A percentile compares a stretch with the other conserved stretches of the same genome.
These are phyloP conservation scores for Morone chrysops DNA, from an alignment of 2,113 vertebrate species.

Conservation along the genomic window DNA sequence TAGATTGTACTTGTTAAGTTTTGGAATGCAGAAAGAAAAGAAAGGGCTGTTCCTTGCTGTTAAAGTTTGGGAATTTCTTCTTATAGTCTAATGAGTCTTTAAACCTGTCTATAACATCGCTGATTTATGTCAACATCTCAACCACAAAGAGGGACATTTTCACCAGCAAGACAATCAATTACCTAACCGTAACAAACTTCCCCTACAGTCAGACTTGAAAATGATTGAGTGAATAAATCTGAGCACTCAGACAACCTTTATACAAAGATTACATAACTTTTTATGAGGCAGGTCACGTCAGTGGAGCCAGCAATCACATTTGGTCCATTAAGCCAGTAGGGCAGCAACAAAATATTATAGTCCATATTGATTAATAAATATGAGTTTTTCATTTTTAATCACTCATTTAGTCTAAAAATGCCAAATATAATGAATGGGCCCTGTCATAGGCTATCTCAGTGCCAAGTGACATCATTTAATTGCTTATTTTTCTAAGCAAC, in stretches of 20 bases:
- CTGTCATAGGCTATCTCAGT: background rate
- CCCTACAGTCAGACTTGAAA: background rate
- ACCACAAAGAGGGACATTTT: background rate
- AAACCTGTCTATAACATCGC: background rate
- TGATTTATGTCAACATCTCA: background rate
- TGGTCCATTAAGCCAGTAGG: constrained; percentile 3
- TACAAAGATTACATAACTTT: background rate
- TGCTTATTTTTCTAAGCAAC: background rate
- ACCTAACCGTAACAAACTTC: background rate
- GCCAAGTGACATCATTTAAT: background rate
- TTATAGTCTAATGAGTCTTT: background rate
- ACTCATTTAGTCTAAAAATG: background rate
- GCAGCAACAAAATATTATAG: background rate
- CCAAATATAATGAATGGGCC: background rate
- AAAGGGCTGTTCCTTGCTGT: background rate
- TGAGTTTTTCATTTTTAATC: background rate
- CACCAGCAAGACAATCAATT: background rate
- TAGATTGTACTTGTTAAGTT: background rate
- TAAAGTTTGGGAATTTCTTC: background rate
- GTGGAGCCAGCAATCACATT: background rate
- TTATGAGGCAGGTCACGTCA: background rate
- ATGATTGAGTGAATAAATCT: background rate
- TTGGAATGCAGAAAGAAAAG: background rate
- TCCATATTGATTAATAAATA: background rate
- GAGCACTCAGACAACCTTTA: background rate